A percentile compares a stretch with the other conserved stretches of the same genome.
These are phyloP conservation scores for Gerris buenoi DNA, from an alignment of 1,140 invertebrate genomes.

Conservation along the genomic window DNA sequence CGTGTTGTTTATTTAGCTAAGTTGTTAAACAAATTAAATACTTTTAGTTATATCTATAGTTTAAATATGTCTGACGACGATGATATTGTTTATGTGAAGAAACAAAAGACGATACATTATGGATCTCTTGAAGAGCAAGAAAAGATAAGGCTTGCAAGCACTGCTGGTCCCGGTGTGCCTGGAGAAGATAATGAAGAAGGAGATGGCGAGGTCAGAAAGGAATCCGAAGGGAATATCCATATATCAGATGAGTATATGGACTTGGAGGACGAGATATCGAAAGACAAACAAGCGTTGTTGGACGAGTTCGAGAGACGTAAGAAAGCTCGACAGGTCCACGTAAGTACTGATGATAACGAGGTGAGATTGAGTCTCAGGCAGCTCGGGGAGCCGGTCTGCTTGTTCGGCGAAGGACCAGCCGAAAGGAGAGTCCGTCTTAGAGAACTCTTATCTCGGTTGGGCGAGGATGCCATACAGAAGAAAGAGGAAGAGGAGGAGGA, in stretches of 20 bases:
- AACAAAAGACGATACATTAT: conserved; percentile 66
- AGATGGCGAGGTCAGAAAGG: conserved; percentile 29
- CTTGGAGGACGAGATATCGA: conserved; percentile 69
- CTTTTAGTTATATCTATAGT: too few relatives aligned
- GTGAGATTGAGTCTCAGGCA: conserved; percentile 80
- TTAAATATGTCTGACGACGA: conserved; percentile 72
- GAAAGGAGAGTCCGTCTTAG: conserved; percentile 80
- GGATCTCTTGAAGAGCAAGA: conserved; percentile 74
- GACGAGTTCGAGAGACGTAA: conserved; percentile 83
- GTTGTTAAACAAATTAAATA: too few relatives aligned
- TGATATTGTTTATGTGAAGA: conserved; percentile 56
- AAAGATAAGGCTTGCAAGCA: conserved; percentile 22
- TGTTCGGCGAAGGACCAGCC: conserved; percentile 94
- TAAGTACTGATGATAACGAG: conserved; percentile 85
- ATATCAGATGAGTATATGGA: conserved; percentile 78
- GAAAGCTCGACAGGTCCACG: conserved; percentile 80
- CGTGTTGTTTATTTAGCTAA: too few relatives aligned
- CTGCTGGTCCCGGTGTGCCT: conserved; percentile 30
- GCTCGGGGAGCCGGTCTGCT: conserved; percentile 83
- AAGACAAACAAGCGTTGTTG: conserved; percentile 72
- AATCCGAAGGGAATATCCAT: conserved; percentile 41
- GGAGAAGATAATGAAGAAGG: conserved; percentile 35
- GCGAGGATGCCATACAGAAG: conserved; percentile 73
- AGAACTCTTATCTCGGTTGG: conserved; percentile 72
- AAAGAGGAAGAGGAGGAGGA: conserved; percentile 67